Evolutionary conservation across 2,888 invertebrate genomes (phyloP), one percentile per base, ranked within the genome.

Genomic region (Parascotia fuliginaria): DNA sequence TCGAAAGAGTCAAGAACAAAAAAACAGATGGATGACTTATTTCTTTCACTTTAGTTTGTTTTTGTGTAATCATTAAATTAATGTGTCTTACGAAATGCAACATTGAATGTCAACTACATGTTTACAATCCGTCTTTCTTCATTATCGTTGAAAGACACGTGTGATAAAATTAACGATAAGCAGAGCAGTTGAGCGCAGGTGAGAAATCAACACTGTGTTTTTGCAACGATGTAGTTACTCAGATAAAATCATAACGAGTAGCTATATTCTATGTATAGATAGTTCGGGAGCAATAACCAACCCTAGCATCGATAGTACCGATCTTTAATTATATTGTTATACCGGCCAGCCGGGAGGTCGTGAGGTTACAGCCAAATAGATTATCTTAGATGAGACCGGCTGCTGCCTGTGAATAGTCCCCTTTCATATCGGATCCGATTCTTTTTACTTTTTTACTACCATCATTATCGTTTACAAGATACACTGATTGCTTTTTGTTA

Each of bases 281-380:
- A 53, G 52, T 44, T 53, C 57, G 55, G 68, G 65, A 60, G 66
- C 56, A 48, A 47, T 47, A 47, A 42, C 53, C 67, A 63, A 45
- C 67, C 72, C 69, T 71, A 68, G 52, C 59, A 54, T 49, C 51
- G 69, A 67, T 63, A 73, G 68, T 64, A 65, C 60, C 78, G 84
- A 87, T 87, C 87, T 91, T 90, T 92, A 92, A 92, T 92, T 90
- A 92, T 91, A 91, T 91, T 89, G 91, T 92, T 87, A 88, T 84
- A 80, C 73, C 81, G 81, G 77, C 72, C 75, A 62, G 68, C 71
- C 75, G 75, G 78, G 84, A 84, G 91, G 91, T 92, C 92, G 91
- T 84, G 90, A 85, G 92, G 91, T 92, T 89, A 90, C 76, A 86
- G 28, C 85, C 83, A 89, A 90, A 90, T 88, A 91, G 90, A 91